Evolutionary conservation across 2,797 vertebrate genomes (phyloP), one percentile per base, ranked within the genome.

Genomic region (Pelodytes ibericus): DNA sequence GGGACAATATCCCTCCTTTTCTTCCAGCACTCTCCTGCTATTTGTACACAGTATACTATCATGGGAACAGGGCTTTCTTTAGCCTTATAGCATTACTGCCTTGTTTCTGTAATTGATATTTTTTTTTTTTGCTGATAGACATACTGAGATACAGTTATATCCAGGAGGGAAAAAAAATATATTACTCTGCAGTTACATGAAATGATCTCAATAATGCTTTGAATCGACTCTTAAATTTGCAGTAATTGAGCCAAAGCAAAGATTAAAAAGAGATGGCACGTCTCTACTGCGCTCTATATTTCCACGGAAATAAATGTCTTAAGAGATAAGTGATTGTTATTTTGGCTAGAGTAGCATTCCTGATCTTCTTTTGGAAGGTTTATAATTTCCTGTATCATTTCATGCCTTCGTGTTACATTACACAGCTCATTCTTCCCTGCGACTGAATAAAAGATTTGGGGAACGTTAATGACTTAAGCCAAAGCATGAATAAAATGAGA

Each of bases 321-420:
- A 63, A 33, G 25, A 57, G 49, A 47, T 24, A 24, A n/a, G 6
- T 9, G 47, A 16, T 39, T 69, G 31, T 69, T 75, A 69, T 62
- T 66, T 61, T 61, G 56, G 20, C 64, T 61, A n/a, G n/a, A n/a
- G n/a, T n/a, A n/a, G 41, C 8, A n/a, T 24, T 24, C 41, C 66
- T 60, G 44, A 60, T 56, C 25, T 18, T 24, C 44, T 31, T n/a
- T 70, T 53, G 66, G 30, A 76, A 56, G 44, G 58, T 69, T 62
- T 59, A 70, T 29, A 70, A 30, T 76, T 70, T 56, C n/a, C 57
- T 63, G 47, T 33, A 63, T 70, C 47, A 60, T 57, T 76, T 63
- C n/a, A 56, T 56, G 65, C 41, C 25, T 30, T 16, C 47, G 29
- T 63, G 47, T 62, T 57, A 63, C 63, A 58, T 71, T 71, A 71